Base-by-base conservation (phyloP, 2,797 vertebrate species). In the Cephalopachus bancanus region DNA sequence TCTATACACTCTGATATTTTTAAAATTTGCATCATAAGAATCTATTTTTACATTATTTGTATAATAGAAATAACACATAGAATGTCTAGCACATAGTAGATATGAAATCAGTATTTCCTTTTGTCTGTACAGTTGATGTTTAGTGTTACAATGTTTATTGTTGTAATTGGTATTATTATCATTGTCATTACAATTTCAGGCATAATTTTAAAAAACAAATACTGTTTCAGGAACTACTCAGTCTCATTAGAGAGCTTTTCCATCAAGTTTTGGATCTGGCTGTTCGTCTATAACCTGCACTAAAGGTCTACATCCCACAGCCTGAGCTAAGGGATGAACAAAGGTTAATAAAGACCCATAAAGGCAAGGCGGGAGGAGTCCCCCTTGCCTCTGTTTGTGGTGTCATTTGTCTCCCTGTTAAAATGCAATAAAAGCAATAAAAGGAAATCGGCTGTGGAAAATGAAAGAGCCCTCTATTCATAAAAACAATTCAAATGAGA, bases 361-460 rank as follows among this genome's bases (percentile, higher is more conserved):
- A 93, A 79, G 28, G 12, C 60, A 89, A 28, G 0, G 1, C 9
- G 12, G 83, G 51, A 4, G 1, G 0, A 28, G 64, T 90, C 92
- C 95, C 12, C 87, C 69, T 97, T 28, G 19, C 83, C 71, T 96
- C 79, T 97, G 6, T 97, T 98, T 93, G 92, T 96, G 53, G 10
- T 93, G 78, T 69, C 96, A 83, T 96, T 97, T 93, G 95, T 97
- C 98, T 98, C 89, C 93, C 94, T 97, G 97, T 98, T 98, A 97
- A 98, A 97, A 69, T 96, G 90, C 71, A 97, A 93, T 97, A 96
- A 98, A 98, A 83, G 96, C 49, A 96, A 97, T 98, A 97, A 98
- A 98, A 98, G 64, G 33, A 98, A 97, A 74, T 22, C 15, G 7
- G 69, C 85, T 98, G 93, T 97, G 92, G 83, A 98, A 98, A 98